Conservation (phyloP, 2,113 vertebrate species). For the Heterotis niloticus region DNA sequence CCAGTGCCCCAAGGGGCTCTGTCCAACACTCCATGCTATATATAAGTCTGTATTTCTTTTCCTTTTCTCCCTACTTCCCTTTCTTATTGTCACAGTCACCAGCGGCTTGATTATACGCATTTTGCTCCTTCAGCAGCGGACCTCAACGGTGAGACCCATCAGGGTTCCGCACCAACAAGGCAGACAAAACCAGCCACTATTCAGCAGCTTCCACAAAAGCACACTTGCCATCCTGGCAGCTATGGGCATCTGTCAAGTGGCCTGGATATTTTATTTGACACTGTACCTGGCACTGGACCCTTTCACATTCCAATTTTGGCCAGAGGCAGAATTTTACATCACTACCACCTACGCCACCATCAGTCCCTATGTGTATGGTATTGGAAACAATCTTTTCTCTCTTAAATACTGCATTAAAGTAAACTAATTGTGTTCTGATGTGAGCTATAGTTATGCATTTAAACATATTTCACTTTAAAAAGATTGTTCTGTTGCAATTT, state of each 20-base stretch:
- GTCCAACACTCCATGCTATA: constrained; percentile 38
- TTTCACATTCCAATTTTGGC: constrained; percentile 39
- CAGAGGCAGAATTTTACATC: constrained; percentile 59
- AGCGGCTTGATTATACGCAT: constrained; percentile 52
- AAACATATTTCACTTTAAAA: too few species aligned
- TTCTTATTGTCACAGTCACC: constrained; percentile 55
- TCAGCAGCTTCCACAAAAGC: constrained; percentile 41
- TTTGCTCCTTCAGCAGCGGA: constrained; percentile 47
- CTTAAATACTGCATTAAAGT: constrained; percentile 38
- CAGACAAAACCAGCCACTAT: neutral
- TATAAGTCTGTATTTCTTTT: constrained; percentile 56
- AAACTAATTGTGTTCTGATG: neutral
- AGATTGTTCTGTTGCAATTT: too few species aligned
- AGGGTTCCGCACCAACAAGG: neutral
- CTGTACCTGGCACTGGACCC: constrained; percentile 45
- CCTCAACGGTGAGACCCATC: constrained; percentile 20
- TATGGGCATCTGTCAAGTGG: constrained; percentile 60
- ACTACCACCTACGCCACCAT: constrained; percentile 54
- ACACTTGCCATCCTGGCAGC: constrained; percentile 54
- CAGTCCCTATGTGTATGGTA: constrained; percentile 63
- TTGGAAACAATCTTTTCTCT: constrained; percentile 59
- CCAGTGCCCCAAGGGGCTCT: constrained; percentile 42
- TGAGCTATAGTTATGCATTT: too few species aligned
- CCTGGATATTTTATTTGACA: constrained; percentile 61
- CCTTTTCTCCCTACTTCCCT: constrained; percentile 54